These are phyloP conservation scores for Paraescarpia echinospica DNA, from an alignment of 1,140 invertebrate genomes.

Conservation along the genomic window DNA sequence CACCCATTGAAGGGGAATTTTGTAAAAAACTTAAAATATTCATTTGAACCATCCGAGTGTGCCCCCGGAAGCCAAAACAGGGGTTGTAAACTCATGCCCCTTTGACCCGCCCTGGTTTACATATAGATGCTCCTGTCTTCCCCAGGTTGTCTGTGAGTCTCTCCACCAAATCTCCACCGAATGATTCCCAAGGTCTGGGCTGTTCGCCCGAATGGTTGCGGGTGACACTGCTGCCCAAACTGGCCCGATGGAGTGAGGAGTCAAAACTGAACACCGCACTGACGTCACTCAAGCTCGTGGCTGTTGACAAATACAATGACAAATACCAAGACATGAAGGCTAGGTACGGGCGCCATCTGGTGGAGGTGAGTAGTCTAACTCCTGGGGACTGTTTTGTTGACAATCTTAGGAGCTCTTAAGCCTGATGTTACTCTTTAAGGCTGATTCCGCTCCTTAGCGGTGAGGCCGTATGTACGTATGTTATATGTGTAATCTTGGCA, in stretches of 20 bases:
- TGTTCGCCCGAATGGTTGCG: conserved; percentile 49
- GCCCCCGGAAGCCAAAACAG: no score
- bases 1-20: no score
- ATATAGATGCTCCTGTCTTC: background rate
- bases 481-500: no score
- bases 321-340: conserved; percentile 76
- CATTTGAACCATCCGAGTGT: no score
- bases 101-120: no score
- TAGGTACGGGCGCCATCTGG: conserved; percentile 76
- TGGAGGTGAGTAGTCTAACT: conserved; percentile 61
- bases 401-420: background rate
- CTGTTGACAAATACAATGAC: conserved; percentile 70
- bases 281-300: conserved; percentile 70
- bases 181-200: background rate
- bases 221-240: conserved; percentile 63
- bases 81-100: no score
- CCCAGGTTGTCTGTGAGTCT: background rate
- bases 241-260: conserved; percentile 68
- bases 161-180: background rate
- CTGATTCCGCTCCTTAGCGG: no score
- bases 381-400: background rate
- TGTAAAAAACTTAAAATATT: no score
- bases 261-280: conserved; percentile 42
- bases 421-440: background rate
- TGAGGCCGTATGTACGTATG: background rate